Conservation (phyloP, 2,888 invertebrate genomes). For the Imbricaverruca yamaguchii region DNA sequence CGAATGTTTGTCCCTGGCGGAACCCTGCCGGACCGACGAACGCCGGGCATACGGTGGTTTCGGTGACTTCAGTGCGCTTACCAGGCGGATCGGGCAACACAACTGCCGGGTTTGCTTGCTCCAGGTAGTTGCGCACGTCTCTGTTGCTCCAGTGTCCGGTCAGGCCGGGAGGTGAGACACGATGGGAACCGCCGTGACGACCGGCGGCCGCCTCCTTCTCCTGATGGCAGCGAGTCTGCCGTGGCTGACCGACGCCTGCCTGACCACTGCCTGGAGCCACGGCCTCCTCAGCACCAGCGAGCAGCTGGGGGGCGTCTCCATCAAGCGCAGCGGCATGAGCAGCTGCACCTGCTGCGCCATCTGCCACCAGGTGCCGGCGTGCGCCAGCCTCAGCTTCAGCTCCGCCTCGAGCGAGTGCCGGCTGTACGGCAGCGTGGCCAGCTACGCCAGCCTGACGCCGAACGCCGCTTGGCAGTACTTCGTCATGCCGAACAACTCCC, state of each 20-base stretch:
- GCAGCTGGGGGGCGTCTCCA: background rate
- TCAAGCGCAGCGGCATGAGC: background rate
- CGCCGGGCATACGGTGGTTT: too few species aligned
- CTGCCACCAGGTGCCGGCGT: background rate
- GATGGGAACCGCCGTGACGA: too few species aligned
- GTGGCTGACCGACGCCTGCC: background rate
- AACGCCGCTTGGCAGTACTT: background rate
- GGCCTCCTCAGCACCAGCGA: background rate
- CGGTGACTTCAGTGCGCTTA: too few species aligned
- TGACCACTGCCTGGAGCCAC: background rate
- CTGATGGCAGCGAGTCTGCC: too few species aligned
- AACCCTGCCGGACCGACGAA: too few species aligned
- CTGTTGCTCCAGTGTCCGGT: too few species aligned
- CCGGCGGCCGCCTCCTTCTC: too few species aligned
- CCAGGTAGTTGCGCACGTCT: too few species aligned
- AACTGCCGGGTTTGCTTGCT: too few species aligned
- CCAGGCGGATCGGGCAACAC: too few species aligned
- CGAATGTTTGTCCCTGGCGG: too few species aligned
- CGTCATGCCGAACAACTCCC: background rate
- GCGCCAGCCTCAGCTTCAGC: background rate
- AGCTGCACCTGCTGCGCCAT: background rate
- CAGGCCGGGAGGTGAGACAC: too few species aligned
- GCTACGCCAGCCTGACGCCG: background rate
- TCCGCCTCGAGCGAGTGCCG: background rate
- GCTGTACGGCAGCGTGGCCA: background rate